Conservation (phyloP, 1,140 invertebrate genomes). For the Protaetia brevitarsis region DNA sequence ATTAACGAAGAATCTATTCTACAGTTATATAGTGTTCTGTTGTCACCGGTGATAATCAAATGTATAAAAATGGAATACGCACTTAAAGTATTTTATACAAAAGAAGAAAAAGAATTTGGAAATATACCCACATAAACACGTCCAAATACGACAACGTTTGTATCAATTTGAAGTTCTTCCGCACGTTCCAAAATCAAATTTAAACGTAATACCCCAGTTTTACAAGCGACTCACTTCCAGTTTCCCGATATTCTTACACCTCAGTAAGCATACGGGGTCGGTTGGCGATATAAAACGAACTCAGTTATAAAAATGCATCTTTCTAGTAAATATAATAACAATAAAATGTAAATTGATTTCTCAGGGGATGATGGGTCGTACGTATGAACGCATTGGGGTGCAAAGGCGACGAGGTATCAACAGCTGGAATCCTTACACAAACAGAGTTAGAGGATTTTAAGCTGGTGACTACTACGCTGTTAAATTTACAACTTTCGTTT, state of each 20-base stretch:
- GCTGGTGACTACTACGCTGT: too few relatives aligned
- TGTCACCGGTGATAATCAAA: not conserved
- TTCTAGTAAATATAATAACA: conserved; percentile 47
- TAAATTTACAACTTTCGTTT: too few relatives aligned
- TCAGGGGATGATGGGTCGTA: conserved; percentile 37
- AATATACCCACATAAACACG: not conserved
- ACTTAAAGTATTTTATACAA: not conserved
- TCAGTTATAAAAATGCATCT: conserved; percentile 41
- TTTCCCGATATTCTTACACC: not conserved
- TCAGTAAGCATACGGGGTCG: conserved; percentile 1
- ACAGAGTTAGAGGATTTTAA: conserved; percentile 13
- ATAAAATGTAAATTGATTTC: conserved; percentile 48
- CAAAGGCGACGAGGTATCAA: conserved; percentile 7
- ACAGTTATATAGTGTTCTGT: too few relatives aligned
- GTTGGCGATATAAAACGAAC: conserved; percentile 2
- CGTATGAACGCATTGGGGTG: conserved; percentile 10
- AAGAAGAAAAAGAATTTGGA: not conserved
- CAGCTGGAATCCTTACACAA: conserved; percentile 7
- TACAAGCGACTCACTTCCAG: not conserved
- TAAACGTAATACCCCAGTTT: conserved; percentile 17
- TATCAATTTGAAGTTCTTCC: not conserved
- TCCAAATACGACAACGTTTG: not conserved
- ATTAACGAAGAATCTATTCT: too few relatives aligned
- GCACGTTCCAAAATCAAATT: not conserved
- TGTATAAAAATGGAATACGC: not conserved